phyloP scores from a whole-genome alignment of 2,888 invertebrate genomes.

The Minunthozetes semirufus region DNA sequence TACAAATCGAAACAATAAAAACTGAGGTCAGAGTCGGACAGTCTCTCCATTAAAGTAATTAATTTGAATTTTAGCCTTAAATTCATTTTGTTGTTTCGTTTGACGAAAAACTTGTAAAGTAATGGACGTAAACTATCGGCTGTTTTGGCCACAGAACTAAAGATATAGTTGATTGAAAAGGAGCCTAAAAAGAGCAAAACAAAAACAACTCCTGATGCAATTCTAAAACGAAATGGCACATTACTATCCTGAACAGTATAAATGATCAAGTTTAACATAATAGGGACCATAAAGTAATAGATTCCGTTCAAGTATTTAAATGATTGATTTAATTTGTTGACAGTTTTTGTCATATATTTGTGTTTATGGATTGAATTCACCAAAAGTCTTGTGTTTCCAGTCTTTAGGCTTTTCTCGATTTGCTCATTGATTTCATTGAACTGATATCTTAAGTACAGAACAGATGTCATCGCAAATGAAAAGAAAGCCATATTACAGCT shows the following conservation, averaged over 20 bases:
- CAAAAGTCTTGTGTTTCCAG: neutral
- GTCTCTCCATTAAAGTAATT: too few relatives aligned
- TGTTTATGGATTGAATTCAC: neutral
- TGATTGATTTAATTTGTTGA: neutral
- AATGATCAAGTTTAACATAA: neutral
- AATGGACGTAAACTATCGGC: neutral
- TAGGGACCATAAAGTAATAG: neutral
- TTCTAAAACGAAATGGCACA: too few relatives aligned
- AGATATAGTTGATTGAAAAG: neutral
- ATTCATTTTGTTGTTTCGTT: neutral
- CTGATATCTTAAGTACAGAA: neutral
- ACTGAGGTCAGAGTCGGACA: too few relatives aligned
- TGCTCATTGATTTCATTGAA: slow-evolving; percentile 11
- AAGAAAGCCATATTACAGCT: too few relatives aligned
- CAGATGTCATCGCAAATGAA: neutral
- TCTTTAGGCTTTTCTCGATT: neutral
- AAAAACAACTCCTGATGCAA: neutral
- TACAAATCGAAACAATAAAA: too few relatives aligned
- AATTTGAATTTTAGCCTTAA: neutral
- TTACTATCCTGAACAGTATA: neutral
- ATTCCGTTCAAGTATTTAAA: neutral
- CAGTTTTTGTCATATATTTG: neutral
- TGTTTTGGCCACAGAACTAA: neutral
- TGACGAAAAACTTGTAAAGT: neutral
- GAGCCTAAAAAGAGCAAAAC: neutral